Evolutionary conservation across 2,888 invertebrate species (phyloP).

Genomic region (Trichopoda pennipes): DNA sequence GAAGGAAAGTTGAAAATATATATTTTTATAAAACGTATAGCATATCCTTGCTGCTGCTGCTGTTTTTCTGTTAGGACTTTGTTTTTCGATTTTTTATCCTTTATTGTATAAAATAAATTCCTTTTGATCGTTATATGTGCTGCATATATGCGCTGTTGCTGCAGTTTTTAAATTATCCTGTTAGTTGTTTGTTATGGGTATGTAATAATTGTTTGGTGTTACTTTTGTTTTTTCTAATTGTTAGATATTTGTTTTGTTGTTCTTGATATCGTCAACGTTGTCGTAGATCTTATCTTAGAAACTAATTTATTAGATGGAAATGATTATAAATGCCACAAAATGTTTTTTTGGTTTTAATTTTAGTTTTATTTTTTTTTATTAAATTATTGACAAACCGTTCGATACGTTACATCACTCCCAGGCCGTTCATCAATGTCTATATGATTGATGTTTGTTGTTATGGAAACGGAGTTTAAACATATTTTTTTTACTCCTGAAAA

Average conservation of each 20-base stretch:
- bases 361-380: slow-evolving; percentile 22
- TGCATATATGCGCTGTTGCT: slow-evolving; percentile 38
- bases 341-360: slow-evolving; percentile 47
- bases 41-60: slow-evolving; percentile 30
- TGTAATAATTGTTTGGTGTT: slow-evolving; percentile 50
- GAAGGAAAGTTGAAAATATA: too few species aligned
- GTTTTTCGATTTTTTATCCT: slow-evolving; percentile 14
- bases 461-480: slow-evolving; percentile 39
- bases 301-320: slow-evolving; percentile 62
- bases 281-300: slow-evolving; percentile 43
- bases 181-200: slow-evolving; percentile 39
- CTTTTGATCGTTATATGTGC: slow-evolving; percentile 41
- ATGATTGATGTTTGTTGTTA: slow-evolving; percentile 26
- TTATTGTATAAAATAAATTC: slow-evolving; percentile 29
- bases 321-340: slow-evolving; percentile 66
- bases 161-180: slow-evolving; percentile 28
- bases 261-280: slow-evolving; percentile 43
- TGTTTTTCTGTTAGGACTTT: not conserved
- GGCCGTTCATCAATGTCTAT: slow-evolving; percentile 39
- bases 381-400: slow-evolving; percentile 52
- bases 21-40: not conserved
- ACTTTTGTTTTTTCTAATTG: slow-evolving; percentile 1
- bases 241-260: slow-evolving; percentile 25
- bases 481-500: slow-evolving; percentile 47
- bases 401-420: slow-evolving; percentile 39